Evolutionary conservation across 2,888 invertebrate genomes (phyloP).

Genomic region (Dolichomitus sp.): DNA sequence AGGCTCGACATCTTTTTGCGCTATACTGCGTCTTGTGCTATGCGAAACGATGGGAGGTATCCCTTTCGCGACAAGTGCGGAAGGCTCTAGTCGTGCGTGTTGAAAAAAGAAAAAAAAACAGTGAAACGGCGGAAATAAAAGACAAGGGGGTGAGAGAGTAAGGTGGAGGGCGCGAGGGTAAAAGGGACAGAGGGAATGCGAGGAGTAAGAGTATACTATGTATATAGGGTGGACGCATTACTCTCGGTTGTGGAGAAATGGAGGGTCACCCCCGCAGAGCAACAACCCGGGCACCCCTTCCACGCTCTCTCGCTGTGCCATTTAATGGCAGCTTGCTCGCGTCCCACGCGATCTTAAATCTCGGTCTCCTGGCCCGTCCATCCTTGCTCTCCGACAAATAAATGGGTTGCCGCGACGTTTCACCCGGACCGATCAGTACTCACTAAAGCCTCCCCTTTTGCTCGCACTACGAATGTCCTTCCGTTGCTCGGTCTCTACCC

Average conservation of each 20-base stretch:
- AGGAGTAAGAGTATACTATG: slow-evolving; percentile 61
- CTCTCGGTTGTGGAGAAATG: slow-evolving; percentile 46
- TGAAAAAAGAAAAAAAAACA: slow-evolving; percentile 45
- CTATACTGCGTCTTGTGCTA: slow-evolving; percentile 39
- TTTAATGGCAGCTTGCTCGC: slow-evolving; percentile 70
- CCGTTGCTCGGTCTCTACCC: slow-evolving; percentile 1
- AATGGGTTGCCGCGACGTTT: slow-evolving; percentile 60
- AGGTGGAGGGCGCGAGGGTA: slow-evolving; percentile 45
- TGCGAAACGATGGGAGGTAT: slow-evolving; percentile 38
- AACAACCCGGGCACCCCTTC: slow-evolving; percentile 51
- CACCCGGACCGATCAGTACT: slow-evolving; percentile 57
- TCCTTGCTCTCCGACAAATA: slow-evolving; percentile 60
- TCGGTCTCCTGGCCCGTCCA: slow-evolving; percentile 58
- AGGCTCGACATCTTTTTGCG: slow-evolving; percentile 24
- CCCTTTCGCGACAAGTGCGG: slow-evolving; percentile 55
- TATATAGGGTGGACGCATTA: slow-evolving; percentile 58
- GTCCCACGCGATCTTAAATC: slow-evolving; percentile 71
- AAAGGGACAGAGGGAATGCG: slow-evolving; percentile 53
- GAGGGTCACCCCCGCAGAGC: slow-evolving; percentile 53
- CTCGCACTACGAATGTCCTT: slow-evolving; percentile 4
- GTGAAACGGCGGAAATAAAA: slow-evolving; percentile 30
- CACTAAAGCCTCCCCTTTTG: slow-evolving; percentile 35
- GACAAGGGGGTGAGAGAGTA: slow-evolving; percentile 41
- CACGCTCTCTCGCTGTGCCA: slow-evolving; percentile 51
- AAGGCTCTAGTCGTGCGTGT: slow-evolving; percentile 63